phyloP scores from a whole-genome alignment of 2,113 vertebrate genomes.

The Engraulis encrasicolus region DNA sequence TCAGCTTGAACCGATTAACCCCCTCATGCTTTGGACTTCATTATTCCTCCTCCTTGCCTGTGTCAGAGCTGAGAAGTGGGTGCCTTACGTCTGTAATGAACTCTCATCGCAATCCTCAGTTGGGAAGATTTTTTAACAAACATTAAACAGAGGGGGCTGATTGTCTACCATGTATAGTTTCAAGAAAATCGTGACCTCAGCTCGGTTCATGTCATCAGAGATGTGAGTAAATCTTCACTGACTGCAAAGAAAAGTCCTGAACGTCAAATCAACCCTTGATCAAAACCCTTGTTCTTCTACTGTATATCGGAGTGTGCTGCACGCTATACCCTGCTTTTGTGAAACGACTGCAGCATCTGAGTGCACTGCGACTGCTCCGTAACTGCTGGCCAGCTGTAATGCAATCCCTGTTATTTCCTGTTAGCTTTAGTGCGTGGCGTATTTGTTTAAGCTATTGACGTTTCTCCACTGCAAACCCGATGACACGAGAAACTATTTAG shows the following conservation, averaged over 20 bases:
- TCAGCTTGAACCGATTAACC: constrained; percentile 81
- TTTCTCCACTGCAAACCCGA: not conserved
- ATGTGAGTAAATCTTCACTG: constrained; percentile 22
- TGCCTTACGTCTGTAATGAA: not conserved
- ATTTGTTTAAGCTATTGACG: constrained; percentile 11
- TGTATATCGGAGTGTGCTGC: too few relatives aligned
- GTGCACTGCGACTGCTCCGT: constrained; percentile 11
- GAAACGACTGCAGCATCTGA: constrained; percentile 8
- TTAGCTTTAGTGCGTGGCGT: constrained; percentile 17
- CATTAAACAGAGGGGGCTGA: constrained; percentile 40
- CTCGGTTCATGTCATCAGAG: constrained; percentile 4
- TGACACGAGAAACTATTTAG: not conserved
- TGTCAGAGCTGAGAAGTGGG: not conserved
- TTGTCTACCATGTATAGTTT: constrained; percentile 46
- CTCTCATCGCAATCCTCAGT: not conserved
- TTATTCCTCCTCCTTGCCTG: constrained; percentile 50
- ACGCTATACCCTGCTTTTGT: not conserved
- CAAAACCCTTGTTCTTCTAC: not conserved
- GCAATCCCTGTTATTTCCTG: constrained; percentile 43
- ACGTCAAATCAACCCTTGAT: too few relatives aligned
- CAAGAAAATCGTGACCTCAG: constrained; percentile 21
- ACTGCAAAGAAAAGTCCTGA: not conserved
- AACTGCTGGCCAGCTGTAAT: not conserved
- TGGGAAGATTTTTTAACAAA: constrained; percentile 29
- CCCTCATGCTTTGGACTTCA: constrained; percentile 59